Conservation (phyloP, 2,797 vertebrate genomes). For the Denticeps clupeoides region DNA sequence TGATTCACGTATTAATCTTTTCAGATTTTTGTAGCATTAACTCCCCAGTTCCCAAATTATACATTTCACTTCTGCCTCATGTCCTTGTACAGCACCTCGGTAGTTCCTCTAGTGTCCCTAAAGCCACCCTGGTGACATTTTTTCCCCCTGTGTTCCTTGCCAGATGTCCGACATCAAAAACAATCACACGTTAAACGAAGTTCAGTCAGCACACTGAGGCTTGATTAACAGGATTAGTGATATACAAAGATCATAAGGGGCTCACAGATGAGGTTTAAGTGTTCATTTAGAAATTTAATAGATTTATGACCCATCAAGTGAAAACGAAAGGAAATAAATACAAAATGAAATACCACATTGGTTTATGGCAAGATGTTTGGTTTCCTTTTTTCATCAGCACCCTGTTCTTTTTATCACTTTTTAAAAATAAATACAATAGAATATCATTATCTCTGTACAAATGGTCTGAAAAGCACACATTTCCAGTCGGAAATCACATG, state of each 20-base stretch:
- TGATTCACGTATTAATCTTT: too few species aligned
- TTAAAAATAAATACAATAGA: conserved; percentile 74
- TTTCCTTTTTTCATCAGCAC: conserved; percentile 50
- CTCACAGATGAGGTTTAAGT: conserved; percentile 37
- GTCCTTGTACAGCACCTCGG: too few species aligned
- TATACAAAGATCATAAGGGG: conserved; percentile 30
- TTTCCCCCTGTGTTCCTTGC: too few species aligned
- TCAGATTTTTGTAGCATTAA: too few species aligned
- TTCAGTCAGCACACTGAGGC: conserved; percentile 43
- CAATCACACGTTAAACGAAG: conserved; percentile 14
- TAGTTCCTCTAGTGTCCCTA: too few species aligned
- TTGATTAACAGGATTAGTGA: conserved; percentile 28
- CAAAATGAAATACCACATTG: conserved; percentile 58
- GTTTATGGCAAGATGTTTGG: conserved; percentile 42
- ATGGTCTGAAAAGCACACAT: conserved; percentile 62
- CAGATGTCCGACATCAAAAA: conserved; percentile 28
- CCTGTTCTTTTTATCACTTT: conserved; percentile 43
- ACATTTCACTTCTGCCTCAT: too few species aligned
- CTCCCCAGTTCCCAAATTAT: too few species aligned
- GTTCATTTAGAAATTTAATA: conserved; percentile 35
- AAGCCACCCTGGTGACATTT: too few species aligned
- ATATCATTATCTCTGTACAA: conserved; percentile 70
- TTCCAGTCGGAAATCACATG: conserved; percentile 41
- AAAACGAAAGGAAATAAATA: conserved; percentile 55
- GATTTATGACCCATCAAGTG: conserved; percentile 26